phyloP scores from a whole-genome alignment of 2,888 invertebrate species.

The Oithona nana region DNA sequence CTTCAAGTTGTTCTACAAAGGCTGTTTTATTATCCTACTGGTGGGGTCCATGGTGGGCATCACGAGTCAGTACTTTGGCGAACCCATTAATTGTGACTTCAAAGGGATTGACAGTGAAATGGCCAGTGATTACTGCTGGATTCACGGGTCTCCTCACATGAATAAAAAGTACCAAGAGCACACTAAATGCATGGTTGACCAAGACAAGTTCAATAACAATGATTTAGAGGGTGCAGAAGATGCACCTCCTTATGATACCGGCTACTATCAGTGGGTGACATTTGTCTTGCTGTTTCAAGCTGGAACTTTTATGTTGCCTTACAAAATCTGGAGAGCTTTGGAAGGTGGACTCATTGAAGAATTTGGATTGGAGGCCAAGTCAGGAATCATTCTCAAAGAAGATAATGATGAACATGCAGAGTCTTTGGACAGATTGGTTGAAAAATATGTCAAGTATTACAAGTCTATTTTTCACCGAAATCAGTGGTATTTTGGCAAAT shows the following conservation, averaged over 20 bases:
- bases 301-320: slow-evolving; percentile 1
- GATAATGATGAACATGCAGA: slow-evolving; percentile 2
- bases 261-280: slow-evolving; percentile 13
- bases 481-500: slow-evolving; percentile 7
- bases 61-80: slow-evolving; percentile 15
- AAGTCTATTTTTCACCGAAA: slow-evolving; percentile 14
- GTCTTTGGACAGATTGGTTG: slow-evolving; percentile 3
- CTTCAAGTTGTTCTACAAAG: slow-evolving; percentile 16
- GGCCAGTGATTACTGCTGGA: slow-evolving; percentile 17
- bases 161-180: slow-evolving; percentile 6
- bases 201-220: too few species aligned
- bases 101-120: slow-evolving; percentile 4
- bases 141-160: slow-evolving; percentile 13
- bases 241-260: slow-evolving; percentile 12
- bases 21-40: slow-evolving; percentile 1
- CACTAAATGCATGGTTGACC: slow-evolving; percentile 15
- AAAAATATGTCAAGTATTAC: slow-evolving; percentile 15
- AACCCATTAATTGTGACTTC: slow-evolving; percentile 16
- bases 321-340: slow-evolving; percentile 10
- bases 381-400: slow-evolving; percentile 6
- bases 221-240: not conserved
- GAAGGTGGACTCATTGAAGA: slow-evolving; percentile 10
- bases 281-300: slow-evolving; percentile 14
- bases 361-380: slow-evolving; percentile 8
- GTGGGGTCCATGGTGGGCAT: slow-evolving; percentile 11